Evolutionary conservation across 2,113 vertebrate genomes (phyloP).

Genomic region (Plestiodon gilberti): DNA sequence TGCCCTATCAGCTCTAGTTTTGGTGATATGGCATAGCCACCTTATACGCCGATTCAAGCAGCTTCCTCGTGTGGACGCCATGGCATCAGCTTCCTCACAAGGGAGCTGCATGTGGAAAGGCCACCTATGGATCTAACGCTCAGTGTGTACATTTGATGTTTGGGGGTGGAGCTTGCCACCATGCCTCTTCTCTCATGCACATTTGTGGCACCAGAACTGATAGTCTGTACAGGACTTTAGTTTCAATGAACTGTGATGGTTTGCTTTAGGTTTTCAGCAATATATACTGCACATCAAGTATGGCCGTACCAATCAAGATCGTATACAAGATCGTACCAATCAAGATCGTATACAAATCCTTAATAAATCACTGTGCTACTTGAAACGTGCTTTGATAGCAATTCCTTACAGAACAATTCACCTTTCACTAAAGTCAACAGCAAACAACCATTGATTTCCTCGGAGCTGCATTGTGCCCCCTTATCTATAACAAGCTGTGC

Average conservation of each 20-base stretch:
- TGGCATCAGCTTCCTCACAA: too few species aligned
- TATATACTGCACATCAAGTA: not conserved
- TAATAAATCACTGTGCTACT: not conserved
- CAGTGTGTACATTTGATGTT: not conserved
- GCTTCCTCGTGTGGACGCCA: too few species aligned
- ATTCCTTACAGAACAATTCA: not conserved
- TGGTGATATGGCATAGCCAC: too few species aligned
- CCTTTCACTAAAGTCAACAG: not conserved
- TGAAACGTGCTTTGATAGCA: not conserved
- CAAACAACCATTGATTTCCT: not conserved
- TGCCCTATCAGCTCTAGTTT: too few species aligned
- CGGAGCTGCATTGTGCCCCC: not conserved
- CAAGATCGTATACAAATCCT: not conserved
- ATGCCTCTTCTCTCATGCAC: too few species aligned
- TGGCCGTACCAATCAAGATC: not conserved
- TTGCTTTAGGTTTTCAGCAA: not conserved
- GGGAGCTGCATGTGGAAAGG: too few species aligned
- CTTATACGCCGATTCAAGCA: too few species aligned
- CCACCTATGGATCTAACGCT: too few species aligned
- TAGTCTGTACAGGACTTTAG: not conserved
- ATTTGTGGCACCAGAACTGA: not conserved
- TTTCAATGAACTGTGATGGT: not conserved
- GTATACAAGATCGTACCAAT: not conserved
- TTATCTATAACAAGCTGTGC: not conserved
- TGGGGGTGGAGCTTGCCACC: not conserved